A percentile compares a stretch with the other conserved stretches of the same genome.
Conservation (phyloP, 64 coral and sea anemone genomes). For the Porites australiensis region DNA sequence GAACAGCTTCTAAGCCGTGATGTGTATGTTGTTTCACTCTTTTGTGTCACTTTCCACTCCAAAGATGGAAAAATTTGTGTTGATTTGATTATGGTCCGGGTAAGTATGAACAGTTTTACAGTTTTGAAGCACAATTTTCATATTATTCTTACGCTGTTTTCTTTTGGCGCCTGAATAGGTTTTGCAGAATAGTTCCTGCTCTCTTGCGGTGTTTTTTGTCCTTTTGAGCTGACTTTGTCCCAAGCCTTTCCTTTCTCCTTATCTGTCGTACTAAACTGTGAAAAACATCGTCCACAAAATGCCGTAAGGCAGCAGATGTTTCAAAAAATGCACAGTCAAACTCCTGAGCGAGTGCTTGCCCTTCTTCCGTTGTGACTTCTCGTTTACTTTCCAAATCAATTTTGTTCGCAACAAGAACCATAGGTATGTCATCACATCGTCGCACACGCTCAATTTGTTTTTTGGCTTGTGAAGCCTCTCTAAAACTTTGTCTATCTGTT, state of each 20-base stretch:
- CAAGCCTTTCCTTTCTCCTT: conserved; percentile 70
- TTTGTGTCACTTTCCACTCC: too few species aligned
- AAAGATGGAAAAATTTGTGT: too few species aligned
- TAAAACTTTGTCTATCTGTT: conserved; percentile 78
- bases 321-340: conserved; percentile 90
- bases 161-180: conserved; percentile 37
- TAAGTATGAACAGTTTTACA: too few species aligned
- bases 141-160: background rate
- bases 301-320: conserved; percentile 74
- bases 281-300: conserved; percentile 87
- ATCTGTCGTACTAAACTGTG: conserved; percentile 72
- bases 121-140: too few species aligned
- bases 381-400: conserved; percentile 82
- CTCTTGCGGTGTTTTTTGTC: conserved; percentile 27
- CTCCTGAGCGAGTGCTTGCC: conserved; percentile 70
- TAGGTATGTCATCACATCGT: conserved; percentile 71
- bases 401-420: conserved; percentile 85
- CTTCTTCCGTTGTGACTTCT: conserved; percentile 80
- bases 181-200: conserved; percentile 37
- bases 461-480: conserved; percentile 67
- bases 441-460: conserved; percentile 82
- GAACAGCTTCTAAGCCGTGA: too few species aligned
- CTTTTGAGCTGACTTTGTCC: conserved; percentile 33
- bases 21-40: too few species aligned
- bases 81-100: too few species aligned